These are phyloP conservation scores for Troides helena DNA, from an alignment of 2,888 invertebrate species.

Conservation along the genomic window DNA sequence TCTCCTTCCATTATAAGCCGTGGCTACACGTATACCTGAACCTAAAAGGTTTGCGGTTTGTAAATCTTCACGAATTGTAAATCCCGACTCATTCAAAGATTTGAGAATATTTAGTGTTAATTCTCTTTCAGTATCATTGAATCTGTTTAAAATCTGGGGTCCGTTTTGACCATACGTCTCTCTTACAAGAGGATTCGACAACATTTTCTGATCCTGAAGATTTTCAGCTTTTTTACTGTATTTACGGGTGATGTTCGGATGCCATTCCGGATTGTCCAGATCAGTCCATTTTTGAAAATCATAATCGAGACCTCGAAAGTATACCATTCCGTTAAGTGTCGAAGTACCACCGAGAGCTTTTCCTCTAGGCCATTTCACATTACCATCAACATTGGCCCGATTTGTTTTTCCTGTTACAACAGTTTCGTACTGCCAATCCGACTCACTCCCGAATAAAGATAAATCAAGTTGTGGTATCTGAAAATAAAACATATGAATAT, in stretches of 20 bases:
- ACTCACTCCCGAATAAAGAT: conserved; percentile 49
- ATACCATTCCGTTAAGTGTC: conserved; percentile 79
- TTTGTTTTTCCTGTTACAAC: conserved; percentile 86
- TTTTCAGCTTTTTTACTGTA: conserved; percentile 44
- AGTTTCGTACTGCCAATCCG: conserved; percentile 88
- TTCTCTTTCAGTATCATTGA: conserved; percentile 60
- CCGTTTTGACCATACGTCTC: conserved; percentile 65
- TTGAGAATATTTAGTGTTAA: conserved; percentile 48
- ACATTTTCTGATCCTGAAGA: conserved; percentile 45
- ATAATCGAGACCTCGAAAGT: conserved; percentile 69
- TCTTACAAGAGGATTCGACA: conserved; percentile 39
- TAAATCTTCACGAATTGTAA: conserved; percentile 45
- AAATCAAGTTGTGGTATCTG: conserved; percentile 46
- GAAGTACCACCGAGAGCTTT: conserved; percentile 82
- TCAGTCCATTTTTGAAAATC: conserved; percentile 79
- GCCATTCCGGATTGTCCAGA: conserved; percentile 78
- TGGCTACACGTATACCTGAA: conserved; percentile 67
- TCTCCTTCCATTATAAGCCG: conserved; percentile 67
- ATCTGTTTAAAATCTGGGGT: conserved; percentile 65
- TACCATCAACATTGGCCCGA: conserved; percentile 82
- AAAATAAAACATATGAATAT: conserved; percentile 13
- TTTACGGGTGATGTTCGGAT: conserved; percentile 53
- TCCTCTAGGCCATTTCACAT: conserved; percentile 79
- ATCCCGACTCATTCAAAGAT: conserved; percentile 47
- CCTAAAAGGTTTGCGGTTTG: conserved; percentile 69